Evolutionary conservation across 1,140 invertebrate genomes (phyloP).

Genomic region (Dendrolimus punctatus): DNA sequence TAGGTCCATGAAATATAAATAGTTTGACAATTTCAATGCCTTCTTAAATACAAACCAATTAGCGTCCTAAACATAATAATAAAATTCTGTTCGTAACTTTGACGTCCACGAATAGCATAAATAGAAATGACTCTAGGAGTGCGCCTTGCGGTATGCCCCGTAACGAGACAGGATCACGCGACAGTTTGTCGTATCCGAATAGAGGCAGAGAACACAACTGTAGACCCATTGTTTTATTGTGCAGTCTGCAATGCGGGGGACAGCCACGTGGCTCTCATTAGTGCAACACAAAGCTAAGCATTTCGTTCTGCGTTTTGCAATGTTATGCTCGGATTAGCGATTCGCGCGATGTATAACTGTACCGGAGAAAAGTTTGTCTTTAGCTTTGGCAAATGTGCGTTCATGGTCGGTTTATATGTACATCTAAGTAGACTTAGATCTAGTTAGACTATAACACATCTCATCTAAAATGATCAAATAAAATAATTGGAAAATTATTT

Average conservation of each 20-base stretch:
- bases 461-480: too few species aligned
- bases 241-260: slow-evolving; percentile 67
- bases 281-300: slow-evolving; percentile 61
- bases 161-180: slow-evolving; percentile 51
- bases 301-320: slow-evolving; percentile 66
- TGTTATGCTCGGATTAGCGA: slow-evolving; percentile 58
- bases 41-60: too few species aligned
- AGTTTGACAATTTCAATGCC: too few species aligned
- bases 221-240: slow-evolving; percentile 63
- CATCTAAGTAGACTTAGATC: too few species aligned
- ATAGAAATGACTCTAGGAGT: slow-evolving; percentile 23
- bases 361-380: slow-evolving; percentile 48
- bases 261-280: slow-evolving; percentile 69
- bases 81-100: neutral
- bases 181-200: slow-evolving; percentile 59
- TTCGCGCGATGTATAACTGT: slow-evolving; percentile 51
- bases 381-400: slow-evolving; percentile 3
- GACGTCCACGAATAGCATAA: slow-evolving; percentile 25
- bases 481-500: too few species aligned
- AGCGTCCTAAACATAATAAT: too few species aligned
- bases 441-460: too few species aligned
- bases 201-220: slow-evolving; percentile 53
- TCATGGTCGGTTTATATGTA: too few species aligned
- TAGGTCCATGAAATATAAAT: too few species aligned
- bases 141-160: slow-evolving; percentile 30